Base-by-base conservation (phyloP, 2,797 vertebrate genomes). In the Melopsittacus undulatus region DNA sequence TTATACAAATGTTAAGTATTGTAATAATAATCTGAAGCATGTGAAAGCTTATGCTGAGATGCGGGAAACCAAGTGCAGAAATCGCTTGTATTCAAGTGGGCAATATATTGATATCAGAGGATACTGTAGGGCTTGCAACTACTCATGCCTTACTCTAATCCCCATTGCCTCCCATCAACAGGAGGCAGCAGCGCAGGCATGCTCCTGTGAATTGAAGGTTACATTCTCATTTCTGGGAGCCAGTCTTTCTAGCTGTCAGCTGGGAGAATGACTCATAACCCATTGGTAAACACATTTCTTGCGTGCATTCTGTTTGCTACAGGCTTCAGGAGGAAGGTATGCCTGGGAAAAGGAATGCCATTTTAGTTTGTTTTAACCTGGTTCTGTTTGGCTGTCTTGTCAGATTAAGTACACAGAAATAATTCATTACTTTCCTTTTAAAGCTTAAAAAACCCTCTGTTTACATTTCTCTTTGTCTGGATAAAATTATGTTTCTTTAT, bases 251-350 rank as follows among this genome's bases (percentile, higher is more conserved):
- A 78, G 24, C 29, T 0, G 10, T 90, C 90, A 80, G 34, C 83
- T 94, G 80, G 85, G 83, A 92, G 34, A 64, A 72, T 96, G 95
- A 95, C 77, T 96, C 95, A 90, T 80, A 48, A 23, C 51, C 59
- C 6, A 4, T 67, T 0, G 0, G 91, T 95, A 95, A 94, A 90
- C 61, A 92, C 29, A 14, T 70, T 90, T 87, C 45, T 63, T 87
- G 19, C 62, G 26, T 83, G 38, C 70, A 8, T 92, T 89, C 83
- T 87, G 26, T 73, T 92, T 64, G 74, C 69, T 89, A 49, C 63
- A 73, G 24, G 79, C 83, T 95, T 93, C 75, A 84, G 61, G 43
- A 85, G 45, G 63, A 21, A 54, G n/a, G n/a, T 61, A 38, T 1
- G 21, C 23, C 2, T 54, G 45, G 75, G 52, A 54, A 83, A 83